phyloP scores from a whole-genome alignment of 1,140 invertebrate species.

The Drosophila micromelanica region DNA sequence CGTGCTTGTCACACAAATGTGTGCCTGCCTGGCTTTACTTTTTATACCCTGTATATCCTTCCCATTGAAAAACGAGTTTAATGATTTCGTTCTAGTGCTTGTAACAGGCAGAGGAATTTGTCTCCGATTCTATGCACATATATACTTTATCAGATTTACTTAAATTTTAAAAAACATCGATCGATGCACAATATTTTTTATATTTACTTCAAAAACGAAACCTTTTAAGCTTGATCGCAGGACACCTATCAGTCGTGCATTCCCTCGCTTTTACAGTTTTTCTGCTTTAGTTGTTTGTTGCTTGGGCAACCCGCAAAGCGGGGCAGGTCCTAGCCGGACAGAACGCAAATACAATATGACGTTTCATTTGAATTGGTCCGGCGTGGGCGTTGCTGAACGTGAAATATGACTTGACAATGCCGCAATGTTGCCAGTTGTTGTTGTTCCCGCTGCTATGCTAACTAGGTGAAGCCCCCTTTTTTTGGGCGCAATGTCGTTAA shows the following conservation, averaged over 20 bases:
- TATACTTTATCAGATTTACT: too few species aligned
- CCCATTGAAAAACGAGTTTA: background rate
- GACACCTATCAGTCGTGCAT: background rate
- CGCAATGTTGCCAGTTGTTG: conserved; percentile 26
- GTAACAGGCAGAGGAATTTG: too few species aligned
- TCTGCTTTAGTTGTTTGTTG: conserved; percentile 2
- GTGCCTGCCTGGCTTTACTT: conserved; percentile 32
- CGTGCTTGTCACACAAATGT: conserved; percentile 61
- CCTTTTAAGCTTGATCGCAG: too few species aligned
- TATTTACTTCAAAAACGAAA: too few species aligned
- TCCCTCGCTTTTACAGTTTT: background rate
- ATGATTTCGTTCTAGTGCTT: background rate
- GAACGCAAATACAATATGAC: conserved; percentile 69
- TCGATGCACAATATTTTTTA: too few species aligned
- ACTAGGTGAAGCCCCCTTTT: conserved; percentile 26
- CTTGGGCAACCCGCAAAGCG: conserved; percentile 10
- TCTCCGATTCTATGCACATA: too few species aligned
- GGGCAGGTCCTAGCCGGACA: conserved; percentile 21
- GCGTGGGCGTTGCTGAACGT: conserved; percentile 61
- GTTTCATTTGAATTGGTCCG: conserved; percentile 69
- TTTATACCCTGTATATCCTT: background rate
- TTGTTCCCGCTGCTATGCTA: conserved; percentile 34
- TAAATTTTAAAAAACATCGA: too few species aligned
- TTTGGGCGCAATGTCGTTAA: conserved; percentile 36
- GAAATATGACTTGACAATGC: conserved; percentile 77